phyloP scores from a whole-genome alignment of 2,888 invertebrate genomes.

The Ophion ellenae region DNA sequence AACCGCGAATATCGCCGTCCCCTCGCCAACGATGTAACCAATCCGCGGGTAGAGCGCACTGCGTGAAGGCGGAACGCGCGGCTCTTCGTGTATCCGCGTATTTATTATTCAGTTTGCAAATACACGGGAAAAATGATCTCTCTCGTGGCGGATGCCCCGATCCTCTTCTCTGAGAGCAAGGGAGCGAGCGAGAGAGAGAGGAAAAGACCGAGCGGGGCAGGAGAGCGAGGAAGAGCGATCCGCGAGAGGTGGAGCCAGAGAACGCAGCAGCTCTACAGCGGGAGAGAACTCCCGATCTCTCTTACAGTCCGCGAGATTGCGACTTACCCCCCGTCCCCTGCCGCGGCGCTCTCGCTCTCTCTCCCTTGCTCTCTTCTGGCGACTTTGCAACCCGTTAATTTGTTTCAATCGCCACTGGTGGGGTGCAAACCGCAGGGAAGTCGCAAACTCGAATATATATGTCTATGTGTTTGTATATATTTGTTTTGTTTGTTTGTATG shows the following conservation, averaged over 20 bases:
- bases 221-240: conserved; percentile 59
- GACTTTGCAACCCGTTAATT: conserved; percentile 75
- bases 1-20: conserved; percentile 80
- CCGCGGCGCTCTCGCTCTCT: conserved; percentile 39
- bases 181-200: conserved; percentile 40
- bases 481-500: no score
- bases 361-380: conserved; percentile 36
- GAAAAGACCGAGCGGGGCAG: conserved; percentile 68
- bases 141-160: conserved; percentile 73
- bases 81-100: conserved; percentile 81
- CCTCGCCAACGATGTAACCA: conserved; percentile 81
- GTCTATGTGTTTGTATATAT: not conserved
- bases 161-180: conserved; percentile 51
- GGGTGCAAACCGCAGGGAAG: conserved; percentile 55
- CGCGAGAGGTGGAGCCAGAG: conserved; percentile 73
- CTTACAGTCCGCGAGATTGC: conserved; percentile 51
- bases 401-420: conserved; percentile 79
- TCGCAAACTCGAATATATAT: conserved; percentile 13
- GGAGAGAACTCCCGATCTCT: conserved; percentile 56
- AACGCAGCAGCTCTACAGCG: conserved; percentile 64
- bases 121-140: conserved; percentile 83
- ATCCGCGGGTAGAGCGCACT: conserved; percentile 81
- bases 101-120: conserved; percentile 84
- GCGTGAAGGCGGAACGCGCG: conserved; percentile 83
- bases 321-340: conserved; percentile 67